Conservation (phyloP, 2,888 invertebrate genomes). For the Rotaria socialis region DNA sequence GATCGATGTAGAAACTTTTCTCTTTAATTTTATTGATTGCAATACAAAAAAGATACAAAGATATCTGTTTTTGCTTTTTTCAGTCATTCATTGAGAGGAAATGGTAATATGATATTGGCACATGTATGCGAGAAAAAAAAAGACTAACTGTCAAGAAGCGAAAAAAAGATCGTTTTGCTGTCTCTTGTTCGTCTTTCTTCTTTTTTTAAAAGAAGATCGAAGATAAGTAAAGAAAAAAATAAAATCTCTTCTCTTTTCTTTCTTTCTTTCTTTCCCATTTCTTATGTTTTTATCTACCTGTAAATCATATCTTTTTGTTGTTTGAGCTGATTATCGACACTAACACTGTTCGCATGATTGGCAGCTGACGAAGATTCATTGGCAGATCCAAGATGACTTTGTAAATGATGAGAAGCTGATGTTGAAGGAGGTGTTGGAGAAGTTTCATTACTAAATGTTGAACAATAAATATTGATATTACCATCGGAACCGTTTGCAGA, state of each 20-base stretch:
- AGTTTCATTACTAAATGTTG: neutral
- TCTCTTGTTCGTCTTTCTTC: neutral
- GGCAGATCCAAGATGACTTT: neutral
- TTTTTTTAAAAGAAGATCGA: no score
- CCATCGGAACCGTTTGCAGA: conserved; percentile 1
- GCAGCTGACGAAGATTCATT: neutral
- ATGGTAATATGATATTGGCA: no score
- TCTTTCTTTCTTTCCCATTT: neutral
- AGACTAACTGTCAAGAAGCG: neutral
- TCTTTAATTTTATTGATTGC: neutral
- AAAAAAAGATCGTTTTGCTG: neutral
- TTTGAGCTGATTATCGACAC: neutral
- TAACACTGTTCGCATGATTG: conserved; percentile 7
- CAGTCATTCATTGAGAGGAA: no score
- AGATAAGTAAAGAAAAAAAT: no score
- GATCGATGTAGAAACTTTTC: neutral
- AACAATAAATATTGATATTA: neutral
- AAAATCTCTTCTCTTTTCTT: no score
- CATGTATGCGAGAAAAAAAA: neutral
- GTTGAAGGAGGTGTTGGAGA: neutral
- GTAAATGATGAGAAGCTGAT: neutral
- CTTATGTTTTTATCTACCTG: neutral
- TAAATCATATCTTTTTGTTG: conserved; percentile 33
- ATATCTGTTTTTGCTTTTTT: no score
- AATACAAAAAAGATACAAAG: no score